Evolutionary conservation across 2,888 invertebrate species (phyloP).

Genomic region (Aphidoletes aphidimyza): DNA sequence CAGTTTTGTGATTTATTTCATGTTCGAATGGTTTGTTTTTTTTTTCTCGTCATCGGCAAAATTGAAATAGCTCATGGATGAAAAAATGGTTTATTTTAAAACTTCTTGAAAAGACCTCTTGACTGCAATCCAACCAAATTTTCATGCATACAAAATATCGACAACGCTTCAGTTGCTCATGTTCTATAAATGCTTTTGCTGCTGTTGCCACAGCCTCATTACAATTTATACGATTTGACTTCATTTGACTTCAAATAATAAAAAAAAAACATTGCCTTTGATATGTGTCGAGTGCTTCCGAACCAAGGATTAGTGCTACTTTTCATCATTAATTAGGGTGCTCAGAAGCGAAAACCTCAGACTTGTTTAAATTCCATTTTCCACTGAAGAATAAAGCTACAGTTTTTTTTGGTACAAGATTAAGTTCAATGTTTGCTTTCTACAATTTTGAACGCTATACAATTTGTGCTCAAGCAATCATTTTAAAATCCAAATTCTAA

Average conservation of each 20-base stretch:
- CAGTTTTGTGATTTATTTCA: slow-evolving; percentile 1
- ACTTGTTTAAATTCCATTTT: no score
- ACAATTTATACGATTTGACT: no score
- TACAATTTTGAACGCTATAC: no score
- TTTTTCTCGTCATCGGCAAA: not conserved
- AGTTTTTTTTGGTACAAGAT: not conserved
- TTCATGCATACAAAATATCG: no score
- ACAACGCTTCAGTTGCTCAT: no score
- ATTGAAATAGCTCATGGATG: slow-evolving; percentile 2
- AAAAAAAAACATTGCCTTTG: not conserved
- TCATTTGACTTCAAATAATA: no score
- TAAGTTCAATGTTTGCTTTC: slow-evolving; percentile 6
- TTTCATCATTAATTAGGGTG: slow-evolving; percentile 7
- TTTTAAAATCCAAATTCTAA: no score
- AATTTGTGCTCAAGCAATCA: no score
- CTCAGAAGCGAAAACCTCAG: not conserved
- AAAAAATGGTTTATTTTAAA: slow-evolving; percentile 1
- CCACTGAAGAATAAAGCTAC: no score
- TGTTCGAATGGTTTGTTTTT: not conserved
- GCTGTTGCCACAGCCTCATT: no score
- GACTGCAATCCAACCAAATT: not conserved
- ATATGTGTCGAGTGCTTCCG: not conserved
- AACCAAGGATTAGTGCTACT: not conserved
- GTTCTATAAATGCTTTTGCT: no score
- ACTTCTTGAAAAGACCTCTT: not conserved